Base-by-base conservation (phyloP, 2,888 invertebrate genomes). In the Galerucella calmariensis region DNA sequence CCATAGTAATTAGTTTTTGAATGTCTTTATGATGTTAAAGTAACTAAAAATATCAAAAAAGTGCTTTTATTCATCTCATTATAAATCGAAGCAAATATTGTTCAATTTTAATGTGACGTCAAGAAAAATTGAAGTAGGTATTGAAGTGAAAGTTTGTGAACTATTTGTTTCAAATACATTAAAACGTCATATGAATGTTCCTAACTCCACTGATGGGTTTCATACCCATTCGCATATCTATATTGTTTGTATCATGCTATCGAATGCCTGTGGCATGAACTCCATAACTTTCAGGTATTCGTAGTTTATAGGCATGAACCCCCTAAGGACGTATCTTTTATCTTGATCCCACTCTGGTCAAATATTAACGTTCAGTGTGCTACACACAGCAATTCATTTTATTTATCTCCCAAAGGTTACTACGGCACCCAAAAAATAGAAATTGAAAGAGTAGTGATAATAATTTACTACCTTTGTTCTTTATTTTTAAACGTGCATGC, bases 291-390 rank as follows among this genome's bases (percentile, higher is more conserved):
- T 16, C 41, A 35, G 63, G 41, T 35, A 35, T 35, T 8, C 35
- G 8, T 53, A 67, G 48, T 67, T 27, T 63, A 70, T 63, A 35
- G 61, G 35, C 35, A 61, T 59, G 48, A 63, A 66, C 70, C 68
- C 61, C 61, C 16, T 62, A 27, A 70, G 69, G 72, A 73, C 71
- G 61, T 65, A 68, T 75, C 75, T 73, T 67, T 75, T 75, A 75
- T 73, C 70, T 75, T 71, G 70, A 75, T 73, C 68, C 70, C 56
- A 61, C 63, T 71, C 53, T 63, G 71, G 73, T 73, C 75, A 75
- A 71, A 75, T 75, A 75, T 73, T 75, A 75, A 70, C 73, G 73
- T 65, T 56, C 66, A 48, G 59, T 66, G 66, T 41, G 20, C 46
- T 46, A 46, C 44, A 69, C 61, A 27, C 24, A 41, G 65, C 70